Conservation (phyloP, 2,113 vertebrate genomes). For the Glaucomys volans region DNA sequence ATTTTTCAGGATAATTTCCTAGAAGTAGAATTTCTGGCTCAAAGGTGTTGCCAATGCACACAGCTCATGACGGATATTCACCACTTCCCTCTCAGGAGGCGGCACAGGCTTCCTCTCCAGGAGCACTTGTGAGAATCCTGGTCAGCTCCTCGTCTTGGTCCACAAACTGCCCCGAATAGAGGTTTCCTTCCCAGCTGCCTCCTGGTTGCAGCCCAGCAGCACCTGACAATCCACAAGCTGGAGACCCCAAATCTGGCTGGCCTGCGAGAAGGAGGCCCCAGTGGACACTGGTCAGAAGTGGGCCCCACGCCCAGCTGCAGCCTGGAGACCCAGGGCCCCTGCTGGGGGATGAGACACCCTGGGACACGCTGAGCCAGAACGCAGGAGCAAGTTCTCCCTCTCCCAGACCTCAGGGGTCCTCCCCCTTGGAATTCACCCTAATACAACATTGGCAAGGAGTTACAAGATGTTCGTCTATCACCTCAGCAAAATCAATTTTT, state of each 20-base stretch:
- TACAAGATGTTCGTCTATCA: not conserved
- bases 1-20: not conserved
- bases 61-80: fast-evolving
- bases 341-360: fast-evolving
- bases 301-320: not conserved
- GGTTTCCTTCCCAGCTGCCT: not conserved
- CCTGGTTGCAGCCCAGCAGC: too few relatives aligned
- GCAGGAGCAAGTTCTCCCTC: fast-evolving
- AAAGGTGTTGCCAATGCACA: not conserved
- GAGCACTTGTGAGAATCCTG: not conserved
- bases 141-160: not conserved
- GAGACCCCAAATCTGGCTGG: too few relatives aligned
- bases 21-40: not conserved
- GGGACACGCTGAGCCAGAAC: not conserved
- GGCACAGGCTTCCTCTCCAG: fast-evolving
- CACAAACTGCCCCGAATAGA: not conserved
- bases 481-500: not conserved
- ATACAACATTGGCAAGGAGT: not conserved
- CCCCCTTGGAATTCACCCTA: not conserved
- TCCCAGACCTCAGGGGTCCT: not conserved
- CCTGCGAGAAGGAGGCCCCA: fast-evolving
- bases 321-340: fast-evolving
- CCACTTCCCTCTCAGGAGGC: not conserved
- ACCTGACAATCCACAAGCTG: too few relatives aligned
- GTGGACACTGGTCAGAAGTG: not conserved